Base-by-base conservation (phyloP, 2,888 invertebrate species). In the Drosophila parthenogenetica region DNA sequence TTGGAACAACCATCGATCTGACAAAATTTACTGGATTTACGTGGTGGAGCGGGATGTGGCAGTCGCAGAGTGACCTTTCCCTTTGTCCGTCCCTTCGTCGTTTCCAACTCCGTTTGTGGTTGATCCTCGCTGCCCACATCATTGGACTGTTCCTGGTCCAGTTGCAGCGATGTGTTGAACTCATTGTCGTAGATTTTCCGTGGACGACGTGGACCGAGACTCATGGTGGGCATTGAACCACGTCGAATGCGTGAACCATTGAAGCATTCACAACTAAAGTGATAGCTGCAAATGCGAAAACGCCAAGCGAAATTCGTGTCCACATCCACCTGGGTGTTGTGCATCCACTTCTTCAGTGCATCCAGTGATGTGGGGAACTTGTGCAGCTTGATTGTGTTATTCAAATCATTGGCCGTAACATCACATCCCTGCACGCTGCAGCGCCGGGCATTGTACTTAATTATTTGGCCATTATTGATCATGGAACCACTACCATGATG, bases 201-300 rank as follows among this genome's bases (percentile, higher is more conserved):
- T 0, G 87, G 85, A 13, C 69, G 49, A 0, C 61, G 51, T 2
- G 72, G 62, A 0, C 81, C 75, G 39, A 90, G 55, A 35, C 81
- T 74, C 11, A 89, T 49, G 0, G 90, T 90, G 4, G 90, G 90
- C 73, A 90, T 70, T 0, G 91, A 77, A 17, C 90, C 90, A 1
- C 71, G 61, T 5, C 80, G 65, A 3, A 90, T 65, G 3, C 82
- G 74, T 0, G 76, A 65, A 0, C 88, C 78, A 25, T 77, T 77
- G 8, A 87, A 81, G 46, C 89, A 91, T n/a, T 80, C 77, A 2
- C 61, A 16, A 3, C 67, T 77, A 43, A 90, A 90, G 35, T 90
- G 90, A 25, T 77, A 69, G 49, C 87, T 88, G 53, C 90, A 90
- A 16, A 90, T 77, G 32, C 90, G 87, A 59, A 76, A 90, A 0